A percentile compares a stretch with the other conserved stretches of the same genome.
These are phyloP conservation scores for Drosophila monieri DNA, from an alignment of 2,888 invertebrate species.

Conservation along the genomic window DNA sequence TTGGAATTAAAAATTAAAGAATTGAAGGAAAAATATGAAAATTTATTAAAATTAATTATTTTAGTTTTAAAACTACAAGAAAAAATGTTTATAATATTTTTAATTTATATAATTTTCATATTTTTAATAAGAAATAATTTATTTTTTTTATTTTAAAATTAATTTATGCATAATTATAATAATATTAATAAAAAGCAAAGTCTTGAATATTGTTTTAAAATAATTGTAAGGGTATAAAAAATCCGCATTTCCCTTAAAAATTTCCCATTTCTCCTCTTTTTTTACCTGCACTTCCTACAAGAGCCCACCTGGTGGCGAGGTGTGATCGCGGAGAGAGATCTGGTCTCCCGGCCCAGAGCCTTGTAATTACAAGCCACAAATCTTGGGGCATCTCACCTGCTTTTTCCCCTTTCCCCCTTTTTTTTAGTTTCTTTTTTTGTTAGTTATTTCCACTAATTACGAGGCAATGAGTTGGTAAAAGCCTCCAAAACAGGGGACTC, in stretches of 20 bases:
- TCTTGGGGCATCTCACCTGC: slow-evolving; percentile 1
- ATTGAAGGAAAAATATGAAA: too few species aligned
- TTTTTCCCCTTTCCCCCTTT: not conserved
- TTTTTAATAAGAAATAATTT: too few species aligned
- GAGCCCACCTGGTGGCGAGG: slow-evolving; percentile 4
- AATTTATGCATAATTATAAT: too few species aligned
- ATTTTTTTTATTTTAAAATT: too few species aligned
- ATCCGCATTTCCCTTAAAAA: not conserved
- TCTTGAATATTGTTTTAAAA: too few species aligned
- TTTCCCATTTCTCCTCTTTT: not conserved
- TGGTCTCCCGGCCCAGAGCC: slow-evolving; percentile 6
- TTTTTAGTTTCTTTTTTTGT: slow-evolving; percentile 15
- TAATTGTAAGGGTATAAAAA: too few species aligned
- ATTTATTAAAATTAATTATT: too few species aligned
- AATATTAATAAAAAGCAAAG: too few species aligned
- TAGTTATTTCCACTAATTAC: slow-evolving; percentile 79
- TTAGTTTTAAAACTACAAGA: too few species aligned
- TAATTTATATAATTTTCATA: too few species aligned
- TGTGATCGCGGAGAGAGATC: slow-evolving; percentile 31
- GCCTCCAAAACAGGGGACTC: slow-evolving; percentile 35
- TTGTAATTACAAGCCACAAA: slow-evolving; percentile 31
- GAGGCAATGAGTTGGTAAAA: slow-evolving; percentile 76
- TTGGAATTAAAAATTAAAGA: too few species aligned
- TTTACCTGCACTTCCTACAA: slow-evolving; percentile 1
- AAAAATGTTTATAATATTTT: too few species aligned